Conservation (phyloP, 2,113 vertebrate species). For the Paracanthobrama guichenoti region DNA sequence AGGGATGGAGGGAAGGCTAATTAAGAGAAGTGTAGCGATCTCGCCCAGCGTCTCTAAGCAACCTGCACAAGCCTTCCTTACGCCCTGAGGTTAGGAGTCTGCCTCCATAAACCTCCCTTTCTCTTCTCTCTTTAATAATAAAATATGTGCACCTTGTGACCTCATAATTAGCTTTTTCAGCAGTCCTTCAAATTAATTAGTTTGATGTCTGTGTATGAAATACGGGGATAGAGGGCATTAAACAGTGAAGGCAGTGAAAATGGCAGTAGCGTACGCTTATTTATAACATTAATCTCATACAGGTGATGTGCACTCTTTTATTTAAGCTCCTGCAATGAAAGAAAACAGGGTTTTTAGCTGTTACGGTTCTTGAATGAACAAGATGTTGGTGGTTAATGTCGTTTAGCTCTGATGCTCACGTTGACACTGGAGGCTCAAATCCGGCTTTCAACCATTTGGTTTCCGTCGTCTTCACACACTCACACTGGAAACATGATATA, state of each 20-base stretch:
- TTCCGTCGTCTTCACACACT: not conserved
- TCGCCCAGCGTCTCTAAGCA: slow-evolving; percentile 33
- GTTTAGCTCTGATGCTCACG: not conserved
- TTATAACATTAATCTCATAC: slow-evolving; percentile 13
- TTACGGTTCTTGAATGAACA: not conserved
- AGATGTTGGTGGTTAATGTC: not conserved
- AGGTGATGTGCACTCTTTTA: slow-evolving; percentile 22
- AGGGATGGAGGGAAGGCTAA: slow-evolving; percentile 22
- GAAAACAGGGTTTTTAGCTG: not conserved
- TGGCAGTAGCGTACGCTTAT: not conserved
- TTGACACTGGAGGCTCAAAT: not conserved
- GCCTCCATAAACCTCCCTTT: not conserved
- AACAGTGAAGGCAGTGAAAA: not conserved
- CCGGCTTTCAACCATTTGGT: not conserved
- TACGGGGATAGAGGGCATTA: not conserved
- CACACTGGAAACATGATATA: not conserved
- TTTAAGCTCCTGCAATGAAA: not conserved
- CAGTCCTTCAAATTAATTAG: slow-evolving; percentile 37
- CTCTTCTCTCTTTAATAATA: slow-evolving; percentile 12
- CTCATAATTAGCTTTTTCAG: slow-evolving; percentile 33
- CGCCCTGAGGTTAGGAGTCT: slow-evolving; percentile 34
- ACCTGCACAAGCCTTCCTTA: slow-evolving; percentile 13
- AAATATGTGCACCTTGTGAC: slow-evolving; percentile 13
- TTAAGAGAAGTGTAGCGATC: slow-evolving; percentile 37
- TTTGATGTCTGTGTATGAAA: slow-evolving; percentile 21